Conservation (phyloP, 1,140 invertebrate genomes). For the Batillaria attramentaria region DNA sequence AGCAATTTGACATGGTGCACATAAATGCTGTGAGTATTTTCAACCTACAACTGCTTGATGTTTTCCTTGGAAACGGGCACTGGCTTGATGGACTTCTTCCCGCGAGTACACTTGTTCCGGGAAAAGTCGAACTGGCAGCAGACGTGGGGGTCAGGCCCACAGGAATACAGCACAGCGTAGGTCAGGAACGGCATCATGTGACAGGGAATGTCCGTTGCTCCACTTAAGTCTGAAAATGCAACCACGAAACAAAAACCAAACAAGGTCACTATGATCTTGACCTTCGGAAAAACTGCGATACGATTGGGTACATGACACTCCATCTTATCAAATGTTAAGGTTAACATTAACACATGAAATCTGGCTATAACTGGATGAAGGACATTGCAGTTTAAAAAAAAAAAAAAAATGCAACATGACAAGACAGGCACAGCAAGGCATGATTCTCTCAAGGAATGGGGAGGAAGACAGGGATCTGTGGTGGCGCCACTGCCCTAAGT, state of each 20-base stretch:
- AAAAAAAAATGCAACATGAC: neutral
- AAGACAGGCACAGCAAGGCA: too few species aligned
- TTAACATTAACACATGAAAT: too few species aligned
- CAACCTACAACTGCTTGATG: slow-evolving; percentile 69
- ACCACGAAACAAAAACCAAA: slow-evolving; percentile 15
- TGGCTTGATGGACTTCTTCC: slow-evolving; percentile 48
- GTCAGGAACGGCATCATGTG: slow-evolving; percentile 99
- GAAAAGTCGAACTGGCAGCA: slow-evolving; percentile 99
- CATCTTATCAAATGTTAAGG: neutral
- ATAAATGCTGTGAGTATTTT: too few species aligned
- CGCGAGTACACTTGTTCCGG: slow-evolving; percentile 82
- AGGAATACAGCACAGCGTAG: slow-evolving; percentile 98
- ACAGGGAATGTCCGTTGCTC: slow-evolving; percentile 86
- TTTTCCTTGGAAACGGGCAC: slow-evolving; percentile 80
- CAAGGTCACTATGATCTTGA: neutral
- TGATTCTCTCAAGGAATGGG: too few species aligned
- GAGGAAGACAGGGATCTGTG: too few species aligned
- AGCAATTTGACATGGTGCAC: too few species aligned
- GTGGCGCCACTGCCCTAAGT: too few species aligned
- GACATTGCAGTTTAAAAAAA: neutral
- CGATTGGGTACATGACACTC: neutral
- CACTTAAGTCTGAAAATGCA: slow-evolving; percentile 72
- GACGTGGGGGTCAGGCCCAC: slow-evolving; percentile 96
- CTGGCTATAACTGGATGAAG: too few species aligned
- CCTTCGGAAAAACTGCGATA: slow-evolving; percentile 18